phyloP scores from a whole-genome alignment of 2,888 invertebrate species.

The Colletes collaris region DNA sequence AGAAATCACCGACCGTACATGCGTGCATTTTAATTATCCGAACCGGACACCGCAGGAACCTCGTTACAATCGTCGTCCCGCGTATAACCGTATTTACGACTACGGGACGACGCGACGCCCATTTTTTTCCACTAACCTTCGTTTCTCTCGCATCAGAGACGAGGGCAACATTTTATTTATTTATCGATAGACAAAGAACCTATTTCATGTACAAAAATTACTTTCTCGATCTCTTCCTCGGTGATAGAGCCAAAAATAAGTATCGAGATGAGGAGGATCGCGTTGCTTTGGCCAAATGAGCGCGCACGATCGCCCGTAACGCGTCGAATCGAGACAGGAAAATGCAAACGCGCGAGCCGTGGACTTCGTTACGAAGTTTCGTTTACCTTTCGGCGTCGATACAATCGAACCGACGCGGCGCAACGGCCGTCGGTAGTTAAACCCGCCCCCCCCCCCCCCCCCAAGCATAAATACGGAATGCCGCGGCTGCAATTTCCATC shows the following conservation, averaged over 20 bases:
- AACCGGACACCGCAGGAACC: not conserved
- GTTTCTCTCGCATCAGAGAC: too few species aligned
- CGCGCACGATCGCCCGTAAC: constrained; percentile 4
- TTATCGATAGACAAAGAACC: too few species aligned
- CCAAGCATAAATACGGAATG: constrained; percentile 11
- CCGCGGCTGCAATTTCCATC: constrained; percentile 16
- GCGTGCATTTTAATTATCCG: constrained; percentile 39
- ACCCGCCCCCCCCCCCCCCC: not conserved
- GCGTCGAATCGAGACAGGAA: constrained; percentile 23
- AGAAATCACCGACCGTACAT: constrained; percentile 34
- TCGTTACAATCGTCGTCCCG: not conserved
- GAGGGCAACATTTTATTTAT: too few species aligned
- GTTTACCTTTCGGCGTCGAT: not conserved
- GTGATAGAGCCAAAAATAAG: too few species aligned
- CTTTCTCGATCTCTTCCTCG: too few species aligned
- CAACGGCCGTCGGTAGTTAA: constrained; percentile 15
- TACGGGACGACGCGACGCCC: too few species aligned
- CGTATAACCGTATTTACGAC: too few species aligned
- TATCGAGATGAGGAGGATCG: too few species aligned
- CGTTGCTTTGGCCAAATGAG: not conserved
- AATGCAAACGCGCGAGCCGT: constrained; percentile 7
- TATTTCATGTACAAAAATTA: too few species aligned
- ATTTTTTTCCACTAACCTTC: too few species aligned
- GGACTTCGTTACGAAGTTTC: constrained; percentile 22
- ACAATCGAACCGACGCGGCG: constrained; percentile 2